phyloP scores from a whole-genome alignment of 2,113 vertebrate species.

The Lanius ludovicianus region DNA sequence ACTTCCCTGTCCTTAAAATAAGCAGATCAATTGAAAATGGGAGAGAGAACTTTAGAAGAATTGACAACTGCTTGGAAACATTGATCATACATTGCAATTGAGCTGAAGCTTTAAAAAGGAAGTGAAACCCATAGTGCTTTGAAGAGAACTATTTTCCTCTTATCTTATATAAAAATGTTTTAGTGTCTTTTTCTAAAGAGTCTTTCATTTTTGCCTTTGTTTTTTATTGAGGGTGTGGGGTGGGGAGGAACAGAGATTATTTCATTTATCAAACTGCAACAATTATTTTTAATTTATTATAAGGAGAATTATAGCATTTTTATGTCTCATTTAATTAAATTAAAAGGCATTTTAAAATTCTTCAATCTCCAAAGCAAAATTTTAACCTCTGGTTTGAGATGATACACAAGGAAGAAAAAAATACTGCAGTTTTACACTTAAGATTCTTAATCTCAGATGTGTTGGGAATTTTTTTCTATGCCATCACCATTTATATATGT shows the following conservation, averaged over 20 bases:
- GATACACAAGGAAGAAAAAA: background rate
- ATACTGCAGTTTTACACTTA: background rate
- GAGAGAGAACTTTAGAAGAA: background rate
- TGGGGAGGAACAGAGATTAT: background rate
- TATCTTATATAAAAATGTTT: background rate
- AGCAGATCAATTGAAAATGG: background rate
- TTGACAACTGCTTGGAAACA: background rate
- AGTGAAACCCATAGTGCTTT: background rate
- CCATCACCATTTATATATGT: background rate
- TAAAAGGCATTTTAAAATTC: background rate
- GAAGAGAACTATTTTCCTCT: background rate
- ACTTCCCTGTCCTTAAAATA: background rate
- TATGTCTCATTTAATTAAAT: background rate
- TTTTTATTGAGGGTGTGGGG: background rate
- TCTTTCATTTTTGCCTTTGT: background rate
- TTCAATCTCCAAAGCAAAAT: background rate
- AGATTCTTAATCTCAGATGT: background rate
- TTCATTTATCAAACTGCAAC: background rate
- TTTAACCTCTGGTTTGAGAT: background rate
- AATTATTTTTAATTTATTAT: background rate
- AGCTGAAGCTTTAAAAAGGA: background rate
- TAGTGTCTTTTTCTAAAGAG: background rate
- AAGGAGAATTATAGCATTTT: background rate
- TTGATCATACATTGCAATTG: background rate
- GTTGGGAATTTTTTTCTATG: rapidly evolving